Evolutionary conservation across 1,140 invertebrate species (phyloP).

Genomic region (Cardiocondyla obscurior): DNA sequence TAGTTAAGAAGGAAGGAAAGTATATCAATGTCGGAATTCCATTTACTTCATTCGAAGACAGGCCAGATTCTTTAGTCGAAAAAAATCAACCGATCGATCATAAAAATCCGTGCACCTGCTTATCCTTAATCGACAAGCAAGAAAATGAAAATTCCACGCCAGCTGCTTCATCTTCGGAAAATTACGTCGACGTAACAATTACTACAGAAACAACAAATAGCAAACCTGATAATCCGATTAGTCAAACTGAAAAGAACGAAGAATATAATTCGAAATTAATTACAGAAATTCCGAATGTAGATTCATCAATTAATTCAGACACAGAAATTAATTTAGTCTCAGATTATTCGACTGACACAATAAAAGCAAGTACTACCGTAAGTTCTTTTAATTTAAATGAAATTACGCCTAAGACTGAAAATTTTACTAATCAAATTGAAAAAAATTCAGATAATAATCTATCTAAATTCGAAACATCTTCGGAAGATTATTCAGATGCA

Average conservation of each 20-base stretch:
- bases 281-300: not conserved
- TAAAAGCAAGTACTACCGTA: not conserved
- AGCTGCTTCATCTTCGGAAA: not conserved
- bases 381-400: not conserved
- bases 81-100: not conserved
- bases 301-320: not conserved
- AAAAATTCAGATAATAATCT: not conserved
- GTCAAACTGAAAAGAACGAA: not conserved
- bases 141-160: not conserved
- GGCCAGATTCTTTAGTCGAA: constrained; percentile 9
- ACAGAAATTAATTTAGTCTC: not conserved
- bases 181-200: not conserved
- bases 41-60: not conserved
- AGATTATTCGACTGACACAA: not conserved
- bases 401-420: not conserved
- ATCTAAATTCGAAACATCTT: not conserved
- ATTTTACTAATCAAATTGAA: not conserved
- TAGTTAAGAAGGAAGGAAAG: not conserved
- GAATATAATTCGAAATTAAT: not conserved
- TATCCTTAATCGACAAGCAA: not conserved
- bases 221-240: not conserved
- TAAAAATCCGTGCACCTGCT: not conserved
- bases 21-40: not conserved
- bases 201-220: not conserved
- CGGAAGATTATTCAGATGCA: not conserved